phyloP scores from a whole-genome alignment of 1,140 invertebrate genomes.

The Psix sp. region DNA sequence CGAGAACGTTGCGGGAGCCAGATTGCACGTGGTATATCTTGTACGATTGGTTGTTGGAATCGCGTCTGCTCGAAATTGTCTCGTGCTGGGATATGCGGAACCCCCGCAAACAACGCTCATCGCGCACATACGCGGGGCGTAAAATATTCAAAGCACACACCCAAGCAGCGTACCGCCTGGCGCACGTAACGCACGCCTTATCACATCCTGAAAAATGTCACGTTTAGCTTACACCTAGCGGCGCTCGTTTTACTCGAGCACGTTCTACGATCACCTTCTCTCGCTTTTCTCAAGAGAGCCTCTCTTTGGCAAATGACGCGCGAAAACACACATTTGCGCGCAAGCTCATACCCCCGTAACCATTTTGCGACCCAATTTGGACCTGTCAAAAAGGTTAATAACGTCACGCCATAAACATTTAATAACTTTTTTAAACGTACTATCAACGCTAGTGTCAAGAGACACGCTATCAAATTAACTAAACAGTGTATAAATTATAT shows the following conservation, averaged over 20 bases:
- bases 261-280: conserved; percentile 42
- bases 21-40: conserved; percentile 5
- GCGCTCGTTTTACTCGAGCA: conserved; percentile 30
- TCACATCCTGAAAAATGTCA: conserved; percentile 63
- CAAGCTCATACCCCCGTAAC: neutral
- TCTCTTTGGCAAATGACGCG: conserved; percentile 26
- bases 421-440: conserved; percentile 1
- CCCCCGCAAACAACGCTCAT: conserved; percentile 36
- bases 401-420: conserved; percentile 9
- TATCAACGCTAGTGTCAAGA: conserved; percentile 5
- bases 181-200: conserved; percentile 66
- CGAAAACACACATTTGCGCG: conserved; percentile 10
- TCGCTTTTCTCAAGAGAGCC: conserved; percentile 14
- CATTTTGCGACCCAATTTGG: conserved; percentile 2
- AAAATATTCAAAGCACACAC: conserved; percentile 70
- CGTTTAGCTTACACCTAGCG: conserved; percentile 37
- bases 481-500: neutral
- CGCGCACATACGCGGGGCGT: conserved; percentile 50
- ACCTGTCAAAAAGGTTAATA: conserved; percentile 4
- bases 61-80: conserved; percentile 22
- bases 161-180: conserved; percentile 57
- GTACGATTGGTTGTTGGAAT: conserved; percentile 22
- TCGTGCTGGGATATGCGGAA: conserved; percentile 3
- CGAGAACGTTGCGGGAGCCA: no score
- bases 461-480: neutral